Evolutionary conservation across 2,113 vertebrate species (phyloP), one percentile per base, ranked within the genome.

Genomic region (Chinchilla lanigera): DNA sequence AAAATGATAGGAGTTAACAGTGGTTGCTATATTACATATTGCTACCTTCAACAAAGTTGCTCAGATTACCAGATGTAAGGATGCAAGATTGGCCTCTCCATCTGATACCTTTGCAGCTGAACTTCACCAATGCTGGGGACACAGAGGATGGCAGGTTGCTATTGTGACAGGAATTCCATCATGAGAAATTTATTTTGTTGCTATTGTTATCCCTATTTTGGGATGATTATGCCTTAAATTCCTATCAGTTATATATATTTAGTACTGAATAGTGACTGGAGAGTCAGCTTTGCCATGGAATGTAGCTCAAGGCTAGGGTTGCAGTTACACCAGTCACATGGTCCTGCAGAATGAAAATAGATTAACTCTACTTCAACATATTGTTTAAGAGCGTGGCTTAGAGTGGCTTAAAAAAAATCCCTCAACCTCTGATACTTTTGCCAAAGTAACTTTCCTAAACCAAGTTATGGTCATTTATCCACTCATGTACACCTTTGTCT

Each of bases 401-500:
- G 35, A 69, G 33, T 77, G 50, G 35, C 44, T 86, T 95, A 6
- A 50, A 77, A 54, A 81, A 63, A 63, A 82, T 60, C 35, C 56
- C 16, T 77, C 69, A 28, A 9, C 28, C 10, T 89, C 44, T 82
- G 82, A 50, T 52, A 47, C 8, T 5, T 95, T 95, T 89, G 4
- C 47, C 65, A 50, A 67, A 58, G 26, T 95, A 88, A 58, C n/a
- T 35, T 56, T 60, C 38, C 38, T 14, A 86, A 22, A 63, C 61
- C 41, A 14, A n/a, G 30, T 67, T 86, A 41, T n/a, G 77, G 16
- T 91, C 63, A 63, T 41, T 58, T 26, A 87, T 33, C 84, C 33
- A 86, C 33, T 88, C 44, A 56, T 63, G 30, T 81, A 35, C 82
- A 75, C 56, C 33, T 88, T 90, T 81, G 93, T 85, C 67, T 96